Evolutionary conservation across 2,113 vertebrate genomes (phyloP), one percentile per base, ranked within the genome.

Genomic region (Antigone vipio): DNA sequence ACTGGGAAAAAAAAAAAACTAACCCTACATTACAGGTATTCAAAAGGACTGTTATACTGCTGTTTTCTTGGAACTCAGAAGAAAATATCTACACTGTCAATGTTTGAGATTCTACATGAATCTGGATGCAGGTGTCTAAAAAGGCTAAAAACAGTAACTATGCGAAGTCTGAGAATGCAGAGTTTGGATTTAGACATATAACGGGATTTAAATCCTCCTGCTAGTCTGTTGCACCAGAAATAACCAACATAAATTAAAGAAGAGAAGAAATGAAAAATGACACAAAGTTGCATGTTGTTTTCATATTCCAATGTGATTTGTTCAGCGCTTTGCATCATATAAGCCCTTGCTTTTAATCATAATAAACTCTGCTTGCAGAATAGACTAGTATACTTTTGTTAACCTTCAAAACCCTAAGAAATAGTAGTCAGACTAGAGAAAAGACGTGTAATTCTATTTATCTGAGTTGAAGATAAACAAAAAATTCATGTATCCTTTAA

Each of bases 1-100:
- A 53, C 6, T 17, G 9, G 1, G 5, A 52, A 42, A 13, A 12
- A 5, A 29, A 8, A 40, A 21, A 1, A 53, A n/a, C n/a, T n/a
- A n/a, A n/a, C n/a, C n/a, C 8, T 35, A 16, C 2, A 19, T 32
- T 49, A 23, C 4, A 44, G 60, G 3, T 7, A 50, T 40, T 73
- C 13, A 47, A 34, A 40, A 67, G 4, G 27, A 82, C 10, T 42
- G 4, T 20, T 64, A 13, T 59, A 50, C 12, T 40, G 8, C 3
- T 7, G 7, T 68, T 84, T 76, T 58, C 11, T 35, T 74, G 45
- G 6, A 55, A 47, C 6, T 74, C 19, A 29, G 40, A 76, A 75
- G 38, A 69, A 91, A 56, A 14, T 71, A 62, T 9, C 29, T 53
- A 18, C 27, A 15, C 5, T 35, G 3, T 42, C 5, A 5, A 15